Base-by-base conservation (phyloP, 2,797 vertebrate genomes). In the Xyrichtys novacula region DNA sequence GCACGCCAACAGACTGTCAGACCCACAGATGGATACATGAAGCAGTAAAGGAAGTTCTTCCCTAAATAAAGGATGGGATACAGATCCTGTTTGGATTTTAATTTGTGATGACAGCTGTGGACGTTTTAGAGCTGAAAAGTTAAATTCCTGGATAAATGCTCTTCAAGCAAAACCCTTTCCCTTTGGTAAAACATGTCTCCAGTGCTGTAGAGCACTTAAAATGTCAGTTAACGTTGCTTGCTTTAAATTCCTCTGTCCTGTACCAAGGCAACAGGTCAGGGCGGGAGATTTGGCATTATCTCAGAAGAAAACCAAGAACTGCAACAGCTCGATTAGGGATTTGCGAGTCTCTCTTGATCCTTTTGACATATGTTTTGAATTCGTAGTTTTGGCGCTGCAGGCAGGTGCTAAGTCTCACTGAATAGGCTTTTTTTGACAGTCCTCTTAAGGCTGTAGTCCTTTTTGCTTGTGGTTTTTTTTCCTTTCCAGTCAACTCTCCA, bases 1-100 rank as follows among this genome's bases (percentile, higher is more conserved):
- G 40, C 74, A 59, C 49, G 22, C 61, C 63, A 61, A 60, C 67
- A 74, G 63, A 44, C 60, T 50, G 53, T 52, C 40, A 68, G 19
- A 36, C 43, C 46, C 54, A 52, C 62, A 79, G 62, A 70, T 55
- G 65, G 64, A 63, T 22, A 39, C 56, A 63, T 16, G 32, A 40
- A 16, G 31, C 38, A 15, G 44, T 23, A 44, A 49, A 52, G 14
- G 38, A 57, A 55, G 12, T 32, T 36, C 19, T 12, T 50, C 17
- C 32, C 46, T 57, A 65, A 61, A 70, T 50, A 32, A 59, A 64
- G 68, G 38, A 65, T 48, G 64, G 25, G 39, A 53, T 44, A 71
- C 19, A 26, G 34, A 65, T 6, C 26, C 16, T 6, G 3, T 47
- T 34, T 58, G 54, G n/a, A 26, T 64, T 68, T 61, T 38, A 29